Evolutionary conservation across 2,797 vertebrate species (phyloP).

Genomic region (Kryptopterus vitreolus): DNA sequence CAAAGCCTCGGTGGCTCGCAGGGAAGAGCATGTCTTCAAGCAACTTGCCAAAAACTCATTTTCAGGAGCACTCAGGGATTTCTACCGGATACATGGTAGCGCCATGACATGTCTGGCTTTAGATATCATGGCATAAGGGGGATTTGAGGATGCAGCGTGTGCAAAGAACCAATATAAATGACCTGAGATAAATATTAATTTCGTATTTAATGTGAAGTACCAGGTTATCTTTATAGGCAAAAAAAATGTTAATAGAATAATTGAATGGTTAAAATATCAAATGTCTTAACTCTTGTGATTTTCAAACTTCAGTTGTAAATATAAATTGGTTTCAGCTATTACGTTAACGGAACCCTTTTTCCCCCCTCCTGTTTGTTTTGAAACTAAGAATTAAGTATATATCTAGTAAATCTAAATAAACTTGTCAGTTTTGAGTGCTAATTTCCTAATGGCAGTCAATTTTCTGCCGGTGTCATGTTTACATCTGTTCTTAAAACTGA

Average conservation of each 20-base stretch:
- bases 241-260: neutral
- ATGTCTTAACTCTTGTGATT: neutral
- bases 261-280: neutral
- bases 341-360: neutral
- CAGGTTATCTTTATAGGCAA: neutral
- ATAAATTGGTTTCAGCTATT: neutral
- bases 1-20: conserved; percentile 83
- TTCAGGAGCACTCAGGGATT: conserved; percentile 72
- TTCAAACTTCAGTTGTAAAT: neutral
- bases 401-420: neutral
- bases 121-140: conserved; percentile 66
- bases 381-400: neutral
- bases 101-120: conserved; percentile 76
- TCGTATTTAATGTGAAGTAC: conserved; percentile 10
- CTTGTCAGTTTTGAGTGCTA: neutral
- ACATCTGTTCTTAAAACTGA: conserved; percentile 35
- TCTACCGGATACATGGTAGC: conserved; percentile 72
- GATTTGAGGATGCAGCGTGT: conserved; percentile 69
- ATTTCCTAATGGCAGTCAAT: neutral
- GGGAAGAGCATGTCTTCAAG: conserved; percentile 77
- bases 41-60: conserved; percentile 80
- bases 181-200: conserved; percentile 24
- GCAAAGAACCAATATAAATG: conserved; percentile 53
- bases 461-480: conserved; percentile 24
- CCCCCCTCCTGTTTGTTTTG: neutral